Evolutionary conservation across 1,140 invertebrate genomes (phyloP).

Genomic region (Nephila pilipes): DNA sequence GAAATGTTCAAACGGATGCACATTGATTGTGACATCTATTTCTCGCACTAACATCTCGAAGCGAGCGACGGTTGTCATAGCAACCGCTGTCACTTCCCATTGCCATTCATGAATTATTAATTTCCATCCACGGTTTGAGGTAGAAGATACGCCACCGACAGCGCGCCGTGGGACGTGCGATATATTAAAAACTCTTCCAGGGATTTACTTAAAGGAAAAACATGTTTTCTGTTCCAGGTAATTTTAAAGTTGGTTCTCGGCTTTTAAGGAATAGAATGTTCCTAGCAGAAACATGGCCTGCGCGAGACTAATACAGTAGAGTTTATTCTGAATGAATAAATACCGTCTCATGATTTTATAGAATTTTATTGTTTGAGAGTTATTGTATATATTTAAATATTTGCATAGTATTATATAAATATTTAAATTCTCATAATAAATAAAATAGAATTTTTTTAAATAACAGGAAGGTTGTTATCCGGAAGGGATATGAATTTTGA

Average conservation of each 20-base stretch:
- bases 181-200: slow-evolving; percentile 4
- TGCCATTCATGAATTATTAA: slow-evolving; percentile 41
- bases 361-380: no score
- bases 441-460: no score
- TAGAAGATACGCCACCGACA: neutral
- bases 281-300: no score
- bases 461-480: no score
- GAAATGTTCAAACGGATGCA: neutral
- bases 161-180: neutral
- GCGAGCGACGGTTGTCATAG: neutral
- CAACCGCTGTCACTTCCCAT: slow-evolving; percentile 3
- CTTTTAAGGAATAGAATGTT: neutral
- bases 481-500: no score
- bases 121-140: neutral
- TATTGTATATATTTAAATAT: no score
- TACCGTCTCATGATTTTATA: no score
- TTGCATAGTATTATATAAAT: no score
- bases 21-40: slow-evolving; percentile 36
- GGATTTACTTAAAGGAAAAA: neutral
- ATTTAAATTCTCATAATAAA: no score
- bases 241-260: neutral
- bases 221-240: neutral
- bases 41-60: neutral
- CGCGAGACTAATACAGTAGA: no score
- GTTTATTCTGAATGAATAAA: no score